A percentile compares a stretch with the other conserved stretches of the same genome.
Conservation (phyloP, 2,888 invertebrate genomes). For the Dolomedes plantarius region DNA sequence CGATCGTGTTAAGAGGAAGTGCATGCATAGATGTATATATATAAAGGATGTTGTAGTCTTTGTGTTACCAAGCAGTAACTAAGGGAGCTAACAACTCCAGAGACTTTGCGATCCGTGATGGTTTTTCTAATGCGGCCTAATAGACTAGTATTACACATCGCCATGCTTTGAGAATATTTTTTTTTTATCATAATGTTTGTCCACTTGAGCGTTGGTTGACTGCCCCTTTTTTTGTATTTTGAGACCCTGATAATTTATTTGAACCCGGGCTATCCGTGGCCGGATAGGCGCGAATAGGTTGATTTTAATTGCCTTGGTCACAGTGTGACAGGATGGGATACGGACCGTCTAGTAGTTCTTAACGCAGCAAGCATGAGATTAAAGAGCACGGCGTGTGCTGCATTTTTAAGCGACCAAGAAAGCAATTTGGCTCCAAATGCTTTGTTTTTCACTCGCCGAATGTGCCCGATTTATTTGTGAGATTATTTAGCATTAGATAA, state of each 20-base stretch:
- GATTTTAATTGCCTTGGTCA: slow-evolving; percentile 9
- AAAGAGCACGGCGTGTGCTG: background rate
- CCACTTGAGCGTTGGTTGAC: background rate
- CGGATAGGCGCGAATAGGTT: slow-evolving; percentile 9
- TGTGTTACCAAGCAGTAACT: slow-evolving; percentile 12
- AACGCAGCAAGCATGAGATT: background rate
- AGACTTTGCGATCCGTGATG: background rate
- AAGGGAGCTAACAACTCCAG: background rate
- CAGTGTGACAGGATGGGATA: slow-evolving; percentile 3
- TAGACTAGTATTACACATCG: slow-evolving; percentile 2
- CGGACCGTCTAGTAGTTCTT: background rate
- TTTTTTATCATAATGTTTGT: slow-evolving; percentile 5
- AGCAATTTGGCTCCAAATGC: background rate
- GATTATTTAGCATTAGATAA: background rate
- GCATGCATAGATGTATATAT: slow-evolving; percentile 13
- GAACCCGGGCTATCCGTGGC: background rate
- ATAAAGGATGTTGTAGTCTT: slow-evolving; percentile 13
- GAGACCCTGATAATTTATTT: background rate
- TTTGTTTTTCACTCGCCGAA: background rate
- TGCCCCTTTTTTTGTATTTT: background rate
- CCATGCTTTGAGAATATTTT: background rate
- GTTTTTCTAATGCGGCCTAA: background rate
- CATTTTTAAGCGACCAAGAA: background rate
- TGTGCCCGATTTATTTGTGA: background rate
- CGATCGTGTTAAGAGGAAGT: background rate